Evolutionary conservation across 2,797 vertebrate genomes (phyloP), one percentile per base, ranked within the genome.

Genomic region (Rhinatrema bivittatum): DNA sequence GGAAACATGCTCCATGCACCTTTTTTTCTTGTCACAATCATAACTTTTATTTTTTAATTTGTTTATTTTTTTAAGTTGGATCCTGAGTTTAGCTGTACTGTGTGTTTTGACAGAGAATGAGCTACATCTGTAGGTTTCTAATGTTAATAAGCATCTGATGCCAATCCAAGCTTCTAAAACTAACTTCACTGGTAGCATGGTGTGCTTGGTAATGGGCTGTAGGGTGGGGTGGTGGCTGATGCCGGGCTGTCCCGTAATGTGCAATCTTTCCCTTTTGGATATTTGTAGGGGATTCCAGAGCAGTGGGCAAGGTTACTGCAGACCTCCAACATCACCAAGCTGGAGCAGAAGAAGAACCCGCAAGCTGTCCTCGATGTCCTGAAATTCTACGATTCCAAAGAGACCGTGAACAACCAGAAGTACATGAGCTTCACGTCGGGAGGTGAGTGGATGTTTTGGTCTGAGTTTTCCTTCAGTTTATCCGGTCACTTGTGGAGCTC

Each of bases 361-460:
- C 95, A 99, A 60, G 95, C 94, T 3, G 94, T 98, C 50, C 56
- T 99, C 60, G 95, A 97, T 35, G 95, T 99, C 36, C 82, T 99
- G 46, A 99, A 99, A 73, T 98, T 99, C 82, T 98, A 98, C 16
- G 95, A 99, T 87, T 99, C 95, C 70, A 99, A 99, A 90, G 95
- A 99, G 78, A 98, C 93, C 0, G 92, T 94, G 58, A 97, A 97
- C 81, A 99, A 98, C 81, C 94, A 99, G 91, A 99, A 98, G 56
- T 99, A 99, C 21, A 99, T 99, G 94, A 99, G 95, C 78, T 99
- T 98, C 83, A 98, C 94, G 0, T 98, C 95, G 20, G 95, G 94
- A 94, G 95, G 94, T 98, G 74, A 80, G 78, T 52, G 0, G 0
- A 1, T 1, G 0, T n/a, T n/a, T n/a, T n/a, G n/a, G n/a, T n/a